These are phyloP conservation scores for Eugnorisma glareosa DNA, from an alignment of 2,888 invertebrate genomes.

Conservation along the genomic window DNA sequence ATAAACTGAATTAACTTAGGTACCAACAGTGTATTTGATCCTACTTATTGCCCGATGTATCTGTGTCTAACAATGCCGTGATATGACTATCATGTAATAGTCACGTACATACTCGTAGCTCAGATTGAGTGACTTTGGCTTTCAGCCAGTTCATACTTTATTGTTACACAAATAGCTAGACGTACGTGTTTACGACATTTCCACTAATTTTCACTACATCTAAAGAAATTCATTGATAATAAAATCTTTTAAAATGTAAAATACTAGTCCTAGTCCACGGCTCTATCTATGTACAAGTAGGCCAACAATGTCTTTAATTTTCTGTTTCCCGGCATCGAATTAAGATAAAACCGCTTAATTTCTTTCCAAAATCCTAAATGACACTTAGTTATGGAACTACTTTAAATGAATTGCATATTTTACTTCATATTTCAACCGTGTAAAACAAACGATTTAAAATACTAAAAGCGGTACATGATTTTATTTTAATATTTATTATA, in stretches of 20 bases:
- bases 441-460: conserved; percentile 21
- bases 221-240: conserved; percentile 77
- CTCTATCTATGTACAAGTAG: conserved; percentile 40
- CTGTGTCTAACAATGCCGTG: conserved; percentile 59
- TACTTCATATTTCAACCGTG: conserved; percentile 5
- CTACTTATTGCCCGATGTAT: conserved; percentile 39
- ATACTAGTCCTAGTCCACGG: conserved; percentile 57
- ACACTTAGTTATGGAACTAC: conserved; percentile 13
- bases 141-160: conserved; percentile 87
- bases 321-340: conserved; percentile 7
- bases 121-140: conserved; percentile 85
- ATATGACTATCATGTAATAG: conserved; percentile 77
- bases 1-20: conserved; percentile 52
- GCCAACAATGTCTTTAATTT: conserved; percentile 41
- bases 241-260: conserved; percentile 71
- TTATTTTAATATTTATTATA: too few relatives aligned
- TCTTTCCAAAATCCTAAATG: conserved; percentile 22
- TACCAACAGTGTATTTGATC: conserved; percentile 64
- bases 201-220: conserved; percentile 83
- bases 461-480: conserved; percentile 8
- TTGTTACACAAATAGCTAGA: conserved; percentile 88
- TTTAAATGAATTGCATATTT: conserved; percentile 22
- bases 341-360: conserved; percentile 24
- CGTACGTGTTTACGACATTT: conserved; percentile 84
- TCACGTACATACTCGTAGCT: conserved; percentile 75